A percentile compares a stretch with the other conserved stretches of the same genome.
Evolutionary conservation across 2,797 vertebrate species (phyloP).

Genomic region (Anniella stebbinsi): DNA sequence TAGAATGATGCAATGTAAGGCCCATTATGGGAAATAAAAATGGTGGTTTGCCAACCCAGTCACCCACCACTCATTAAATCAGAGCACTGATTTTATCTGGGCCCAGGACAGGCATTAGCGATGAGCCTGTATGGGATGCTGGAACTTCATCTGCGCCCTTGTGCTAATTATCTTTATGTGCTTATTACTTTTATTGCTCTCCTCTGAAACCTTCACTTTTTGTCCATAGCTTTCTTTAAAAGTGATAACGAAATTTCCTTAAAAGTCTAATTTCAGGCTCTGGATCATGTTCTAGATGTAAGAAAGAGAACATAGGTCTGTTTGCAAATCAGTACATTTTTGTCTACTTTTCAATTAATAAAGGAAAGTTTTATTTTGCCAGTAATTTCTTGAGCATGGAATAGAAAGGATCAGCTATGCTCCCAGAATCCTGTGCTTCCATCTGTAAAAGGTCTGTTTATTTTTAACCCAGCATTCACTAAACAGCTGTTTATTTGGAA

Average conservation of each 20-base stretch:
- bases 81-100: not conserved
- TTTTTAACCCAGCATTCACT: constrained; percentile 75
- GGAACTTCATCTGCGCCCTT: too few relatives aligned
- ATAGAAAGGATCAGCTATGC: constrained; percentile 66
- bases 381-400: constrained; percentile 60
- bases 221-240: not conserved
- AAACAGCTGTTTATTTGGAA: constrained; percentile 74
- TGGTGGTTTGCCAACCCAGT: not conserved
- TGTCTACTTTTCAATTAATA: constrained; percentile 2
- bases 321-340: not conserved
- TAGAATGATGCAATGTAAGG: not conserved
- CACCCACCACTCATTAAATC: not conserved
- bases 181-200: not conserved
- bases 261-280: not conserved
- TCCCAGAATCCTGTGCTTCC: constrained; percentile 70
- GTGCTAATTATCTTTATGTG: too few relatives aligned
- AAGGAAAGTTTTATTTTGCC: constrained; percentile 47
- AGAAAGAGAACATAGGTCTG: not conserved
- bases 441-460: constrained; percentile 70
- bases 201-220: not conserved
- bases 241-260: not conserved
- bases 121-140: too few relatives aligned
- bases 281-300: not conserved
- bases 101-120: not conserved
- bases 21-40: not conserved